Conservation (phyloP, 2,888 invertebrate species). For the Quadroppia sp. region DNA sequence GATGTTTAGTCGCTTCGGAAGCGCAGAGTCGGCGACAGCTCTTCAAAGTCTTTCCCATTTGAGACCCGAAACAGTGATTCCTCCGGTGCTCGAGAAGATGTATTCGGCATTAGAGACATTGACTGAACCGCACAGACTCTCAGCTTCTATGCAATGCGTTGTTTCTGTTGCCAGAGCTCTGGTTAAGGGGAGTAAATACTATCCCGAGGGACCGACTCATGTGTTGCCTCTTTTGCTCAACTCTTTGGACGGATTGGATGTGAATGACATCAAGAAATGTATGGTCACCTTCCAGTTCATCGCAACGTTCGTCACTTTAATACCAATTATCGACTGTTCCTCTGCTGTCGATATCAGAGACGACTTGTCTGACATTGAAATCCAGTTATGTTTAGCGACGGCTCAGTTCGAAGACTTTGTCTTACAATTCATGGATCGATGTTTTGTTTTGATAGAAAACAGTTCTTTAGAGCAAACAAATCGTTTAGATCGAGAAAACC, state of each 20-base stretch:
- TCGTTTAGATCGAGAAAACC: conserved; percentile 23
- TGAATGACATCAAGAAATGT: conserved; percentile 70
- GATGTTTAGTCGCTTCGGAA: conserved; percentile 69
- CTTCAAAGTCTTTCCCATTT: conserved; percentile 71
- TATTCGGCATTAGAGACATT: conserved; percentile 75
- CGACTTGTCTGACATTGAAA: conserved; percentile 71
- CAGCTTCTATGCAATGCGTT: conserved; percentile 67
- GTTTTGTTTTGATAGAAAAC: conserved; percentile 53
- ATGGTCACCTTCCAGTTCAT: conserved; percentile 70
- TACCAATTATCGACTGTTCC: conserved; percentile 80
- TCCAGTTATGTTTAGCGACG: conserved; percentile 68
- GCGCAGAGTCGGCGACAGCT: conserved; percentile 62
- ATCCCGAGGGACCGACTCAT: conserved; percentile 72
- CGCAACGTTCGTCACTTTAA: conserved; percentile 68
- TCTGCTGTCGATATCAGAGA: conserved; percentile 64
- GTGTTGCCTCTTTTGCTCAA: conserved; percentile 74
- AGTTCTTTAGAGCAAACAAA: not conserved
- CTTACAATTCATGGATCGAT: conserved; percentile 70
- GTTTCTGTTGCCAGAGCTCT: conserved; percentile 66
- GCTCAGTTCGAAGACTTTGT: conserved; percentile 86
- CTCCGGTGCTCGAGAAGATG: conserved; percentile 73
- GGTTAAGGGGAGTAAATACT: conserved; percentile 57
- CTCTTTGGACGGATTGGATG: conserved; percentile 80
- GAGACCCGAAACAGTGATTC: conserved; percentile 75
- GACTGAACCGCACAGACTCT: conserved; percentile 79